phyloP scores from a whole-genome alignment of 1,140 invertebrate genomes.

The Drosophila pallidifrons region DNA sequence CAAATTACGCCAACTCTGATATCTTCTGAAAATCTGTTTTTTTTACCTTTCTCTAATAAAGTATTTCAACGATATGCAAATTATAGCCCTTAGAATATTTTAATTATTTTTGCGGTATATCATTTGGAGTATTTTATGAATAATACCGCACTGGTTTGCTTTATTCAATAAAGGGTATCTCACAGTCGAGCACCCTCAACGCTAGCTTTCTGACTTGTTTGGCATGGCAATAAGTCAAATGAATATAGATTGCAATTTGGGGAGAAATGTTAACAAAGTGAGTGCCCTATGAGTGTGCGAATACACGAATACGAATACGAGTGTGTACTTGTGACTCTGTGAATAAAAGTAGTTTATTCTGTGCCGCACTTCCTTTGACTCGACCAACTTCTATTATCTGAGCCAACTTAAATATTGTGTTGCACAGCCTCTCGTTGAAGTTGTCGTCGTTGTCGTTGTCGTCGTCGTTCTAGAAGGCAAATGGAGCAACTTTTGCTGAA shows the following conservation, averaged over 20 bases:
- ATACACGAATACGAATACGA: conserved; percentile 9
- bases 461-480: conserved; percentile 32
- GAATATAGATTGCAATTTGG: conserved; percentile 44
- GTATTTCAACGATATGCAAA: no score
- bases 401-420: conserved; percentile 58
- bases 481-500: conserved; percentile 61
- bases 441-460: conserved; percentile 16
- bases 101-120: no score
- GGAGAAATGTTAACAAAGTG: conserved; percentile 2
- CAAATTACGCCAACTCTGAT: no score
- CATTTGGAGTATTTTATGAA: no score
- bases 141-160: no score
- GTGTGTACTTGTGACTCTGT: neutral
- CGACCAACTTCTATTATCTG: conserved; percentile 53
- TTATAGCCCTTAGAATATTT: no score
- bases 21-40: no score
- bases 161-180: no score
- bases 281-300: neutral
- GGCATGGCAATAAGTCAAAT: conserved; percentile 30
- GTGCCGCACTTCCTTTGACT: conserved; percentile 16
- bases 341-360: conserved; percentile 6
- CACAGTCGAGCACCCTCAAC: no score
- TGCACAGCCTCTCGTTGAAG: conserved; percentile 19
- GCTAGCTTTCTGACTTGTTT: neutral
- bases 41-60: no score